These are phyloP conservation scores for Actinemys pallida DNA, from an alignment of 2,113 vertebrate genomes.

Conservation along the genomic window DNA sequence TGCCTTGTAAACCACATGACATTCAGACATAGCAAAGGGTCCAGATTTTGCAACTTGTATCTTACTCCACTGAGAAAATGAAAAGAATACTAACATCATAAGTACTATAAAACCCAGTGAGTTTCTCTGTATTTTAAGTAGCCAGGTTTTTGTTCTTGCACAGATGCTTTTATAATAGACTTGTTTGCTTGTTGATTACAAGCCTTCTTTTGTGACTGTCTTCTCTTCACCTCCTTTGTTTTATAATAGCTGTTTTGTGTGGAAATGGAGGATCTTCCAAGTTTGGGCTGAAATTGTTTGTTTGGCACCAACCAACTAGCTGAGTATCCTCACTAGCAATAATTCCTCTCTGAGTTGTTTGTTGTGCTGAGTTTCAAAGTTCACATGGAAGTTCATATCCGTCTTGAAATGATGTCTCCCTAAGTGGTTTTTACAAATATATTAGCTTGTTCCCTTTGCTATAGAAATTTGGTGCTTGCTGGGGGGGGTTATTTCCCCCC, in stretches of 20 bases:
- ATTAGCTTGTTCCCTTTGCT: fast-evolving
- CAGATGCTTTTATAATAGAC: background rate
- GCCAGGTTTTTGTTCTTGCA: background rate
- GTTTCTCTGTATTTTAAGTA: background rate
- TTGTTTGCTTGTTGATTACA: background rate
- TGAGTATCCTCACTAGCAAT: background rate
- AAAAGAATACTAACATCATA: background rate
- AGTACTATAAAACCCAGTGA: background rate
- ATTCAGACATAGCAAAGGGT: background rate
- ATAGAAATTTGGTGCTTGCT: background rate
- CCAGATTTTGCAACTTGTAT: background rate
- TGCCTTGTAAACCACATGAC: background rate
- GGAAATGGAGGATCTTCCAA: background rate
- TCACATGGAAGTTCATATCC: background rate
- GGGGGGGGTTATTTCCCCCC: background rate
- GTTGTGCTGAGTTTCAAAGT: background rate
- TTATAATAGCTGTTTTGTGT: background rate
- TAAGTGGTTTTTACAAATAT: background rate
- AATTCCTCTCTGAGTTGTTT: background rate
- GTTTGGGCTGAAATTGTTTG: background rate
- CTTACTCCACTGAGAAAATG: background rate
- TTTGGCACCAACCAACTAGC: background rate
- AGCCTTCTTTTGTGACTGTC: background rate
- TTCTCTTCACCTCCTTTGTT: background rate
- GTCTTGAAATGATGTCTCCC: background rate